Percentiles rank a stretch among this genome's conserved stretches.
phyloP scores from a whole-genome alignment of 2,888 invertebrate species.

The Plusia festucae region DNA sequence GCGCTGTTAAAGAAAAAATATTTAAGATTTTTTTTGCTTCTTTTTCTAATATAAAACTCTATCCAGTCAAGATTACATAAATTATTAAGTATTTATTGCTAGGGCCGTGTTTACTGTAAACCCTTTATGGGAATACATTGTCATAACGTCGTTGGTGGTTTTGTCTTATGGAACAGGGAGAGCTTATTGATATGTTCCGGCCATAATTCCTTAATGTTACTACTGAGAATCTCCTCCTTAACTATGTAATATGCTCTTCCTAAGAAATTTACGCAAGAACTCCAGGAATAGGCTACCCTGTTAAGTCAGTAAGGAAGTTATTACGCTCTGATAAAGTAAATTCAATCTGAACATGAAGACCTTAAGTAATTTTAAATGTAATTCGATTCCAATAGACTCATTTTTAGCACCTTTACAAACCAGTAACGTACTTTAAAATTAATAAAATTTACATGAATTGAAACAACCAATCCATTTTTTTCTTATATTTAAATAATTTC shows the following conservation, averaged over 20 bases:
- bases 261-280: not conserved
- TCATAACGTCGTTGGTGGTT: slow-evolving; percentile 4
- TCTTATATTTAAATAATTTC: slow-evolving; percentile 4
- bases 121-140: not conserved
- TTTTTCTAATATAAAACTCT: no score
- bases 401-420: not conserved
- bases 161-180: slow-evolving; percentile 3
- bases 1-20: no score
- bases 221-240: not conserved
- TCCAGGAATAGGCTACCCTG: not conserved
- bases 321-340: not conserved
- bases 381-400: not conserved
- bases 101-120: not conserved
- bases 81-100: not conserved
- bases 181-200: slow-evolving; percentile 4
- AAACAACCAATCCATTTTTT: not conserved
- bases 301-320: not conserved
- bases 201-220: slow-evolving; percentile 3
- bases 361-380: not conserved
- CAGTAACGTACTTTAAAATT: not conserved
- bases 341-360: not conserved
- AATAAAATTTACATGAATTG: not conserved
- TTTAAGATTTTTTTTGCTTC: no score
- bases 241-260: slow-evolving; percentile 1
- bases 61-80: not conserved